Evolutionary conservation across 64 coral and sea anemone species (phyloP), one percentile per base, ranked within the genome.

Genomic region (Montipora sp.): DNA sequence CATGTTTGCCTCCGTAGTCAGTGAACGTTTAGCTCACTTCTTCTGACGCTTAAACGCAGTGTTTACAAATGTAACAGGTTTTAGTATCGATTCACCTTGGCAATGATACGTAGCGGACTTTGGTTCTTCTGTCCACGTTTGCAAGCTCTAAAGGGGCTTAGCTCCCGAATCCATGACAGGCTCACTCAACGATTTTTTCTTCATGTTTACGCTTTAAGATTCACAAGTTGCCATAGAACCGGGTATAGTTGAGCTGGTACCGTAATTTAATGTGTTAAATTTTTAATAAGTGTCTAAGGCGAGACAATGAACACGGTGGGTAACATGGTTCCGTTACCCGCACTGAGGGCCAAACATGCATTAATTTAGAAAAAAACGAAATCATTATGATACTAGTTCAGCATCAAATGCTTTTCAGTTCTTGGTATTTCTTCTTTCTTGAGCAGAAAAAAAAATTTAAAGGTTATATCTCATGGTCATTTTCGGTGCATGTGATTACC

Each of bases 241-340:
- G 7, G 3, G 46, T 7, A 16, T 46, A 48, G 15, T 19, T 9
- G 51, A 14, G 75, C 15, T 48, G 5, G 13, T 49, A 6, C 11
- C 7, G 7, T 11, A 3, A 19, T 12, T 1, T 48, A 4, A 14
- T 48, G 19, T 72, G 46, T 22, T 85, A 71, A 85, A 85, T 85
- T 85, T 85, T 85, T 85, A 85, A 85, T 85, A 67, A 51, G 16
- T 22, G 80, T 83, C 80, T 85, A n/a, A 0, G 20, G 66, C 20
- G 71, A 57, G 53, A 72, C 66, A 85, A 69, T 68, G 66, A 21
- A 11, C 82, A 48, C 82, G 47, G 65, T 70, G 59, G 80, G 80
- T 8, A 21, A 85, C 22, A 9, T 12, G 0, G 46, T 71, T 71
- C 63, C 8, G 19, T 22, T 48, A 85, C 65, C 18, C n/a, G 65